Evolutionary conservation across 2,888 invertebrate species (phyloP).

Genomic region (Chorisops tibialis): DNA sequence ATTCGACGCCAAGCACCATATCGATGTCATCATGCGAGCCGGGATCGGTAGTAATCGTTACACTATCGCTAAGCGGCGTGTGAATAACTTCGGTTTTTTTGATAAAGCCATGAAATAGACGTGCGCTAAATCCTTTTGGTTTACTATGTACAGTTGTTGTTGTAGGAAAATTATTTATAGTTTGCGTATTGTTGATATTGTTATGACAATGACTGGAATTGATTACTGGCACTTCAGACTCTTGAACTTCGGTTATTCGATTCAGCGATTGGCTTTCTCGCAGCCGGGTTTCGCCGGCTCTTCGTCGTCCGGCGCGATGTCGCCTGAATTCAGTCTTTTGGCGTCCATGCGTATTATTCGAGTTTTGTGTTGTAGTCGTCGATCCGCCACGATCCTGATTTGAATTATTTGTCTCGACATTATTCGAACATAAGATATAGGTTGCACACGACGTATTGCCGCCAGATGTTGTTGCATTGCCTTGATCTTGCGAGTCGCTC

Average conservation of each 20-base stretch:
- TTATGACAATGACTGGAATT: constrained; percentile 18
- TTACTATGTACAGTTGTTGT: constrained; percentile 17
- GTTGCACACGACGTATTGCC: constrained; percentile 28
- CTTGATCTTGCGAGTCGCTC: constrained; percentile 72
- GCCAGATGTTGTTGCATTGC: constrained; percentile 52
- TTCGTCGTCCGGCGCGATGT: constrained; percentile 57
- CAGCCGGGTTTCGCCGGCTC: constrained; percentile 63
- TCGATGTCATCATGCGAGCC: constrained; percentile 44
- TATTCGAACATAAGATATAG: constrained; percentile 23
- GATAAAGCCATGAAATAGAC: constrained; percentile 36
- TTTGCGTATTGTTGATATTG: neutral
- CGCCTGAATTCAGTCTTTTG: constrained; percentile 45
- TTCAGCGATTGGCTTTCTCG: constrained; percentile 82
- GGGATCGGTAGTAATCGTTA: constrained; percentile 26
- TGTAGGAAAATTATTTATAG: constrained; percentile 33
- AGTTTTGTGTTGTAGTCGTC: constrained; percentile 28
- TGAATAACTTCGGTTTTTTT: constrained; percentile 21
- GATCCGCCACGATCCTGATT: neutral
- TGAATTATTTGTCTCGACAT: constrained; percentile 19
- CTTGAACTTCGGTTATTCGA: constrained; percentile 82
- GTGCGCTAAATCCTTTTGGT: constrained; percentile 36
- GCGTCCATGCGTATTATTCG: constrained; percentile 27
- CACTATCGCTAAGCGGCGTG: constrained; percentile 35
- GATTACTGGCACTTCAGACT: constrained; percentile 54
- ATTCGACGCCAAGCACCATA: constrained; percentile 49